Conservation (phyloP, 2,888 invertebrate species). For the Cheilosia pagana region DNA sequence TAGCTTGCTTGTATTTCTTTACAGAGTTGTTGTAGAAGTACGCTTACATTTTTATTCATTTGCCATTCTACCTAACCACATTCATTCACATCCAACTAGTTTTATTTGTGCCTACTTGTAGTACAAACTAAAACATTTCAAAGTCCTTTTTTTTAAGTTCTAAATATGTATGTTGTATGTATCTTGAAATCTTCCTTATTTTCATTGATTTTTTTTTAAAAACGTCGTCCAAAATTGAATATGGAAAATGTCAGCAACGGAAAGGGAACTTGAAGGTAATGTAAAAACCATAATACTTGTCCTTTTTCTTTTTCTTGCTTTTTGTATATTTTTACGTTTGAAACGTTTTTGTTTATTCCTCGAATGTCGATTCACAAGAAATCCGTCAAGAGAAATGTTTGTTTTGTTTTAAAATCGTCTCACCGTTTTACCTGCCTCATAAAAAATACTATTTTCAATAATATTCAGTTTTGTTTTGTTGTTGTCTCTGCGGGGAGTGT, state of each 20-base stretch:
- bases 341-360: constrained; percentile 18
- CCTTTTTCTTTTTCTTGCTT: constrained; percentile 65
- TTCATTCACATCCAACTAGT: not conserved
- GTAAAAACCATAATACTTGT: constrained; percentile 57
- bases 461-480: too few species aligned
- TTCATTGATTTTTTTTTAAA: constrained; percentile 54
- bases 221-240: constrained; percentile 61
- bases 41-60: too few species aligned
- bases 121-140: not conserved
- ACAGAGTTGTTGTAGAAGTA: too few species aligned
- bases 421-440: not conserved
- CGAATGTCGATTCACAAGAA: constrained; percentile 31
- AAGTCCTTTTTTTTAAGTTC: constrained; percentile 4
- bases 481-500: too few species aligned
- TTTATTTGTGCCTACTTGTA: not conserved
- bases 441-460: not conserved
- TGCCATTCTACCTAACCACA: too few species aligned
- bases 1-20: too few species aligned
- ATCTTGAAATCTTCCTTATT: constrained; percentile 53
- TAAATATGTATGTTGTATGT: constrained; percentile 40
- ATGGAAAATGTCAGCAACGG: constrained; percentile 85
- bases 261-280: constrained; percentile 86
- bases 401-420: constrained; percentile 28
- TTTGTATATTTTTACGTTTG: constrained; percentile 49
- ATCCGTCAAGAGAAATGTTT: constrained; percentile 4